phyloP scores from a whole-genome alignment of 2,888 invertebrate species.

The Pterostichus madidus region DNA sequence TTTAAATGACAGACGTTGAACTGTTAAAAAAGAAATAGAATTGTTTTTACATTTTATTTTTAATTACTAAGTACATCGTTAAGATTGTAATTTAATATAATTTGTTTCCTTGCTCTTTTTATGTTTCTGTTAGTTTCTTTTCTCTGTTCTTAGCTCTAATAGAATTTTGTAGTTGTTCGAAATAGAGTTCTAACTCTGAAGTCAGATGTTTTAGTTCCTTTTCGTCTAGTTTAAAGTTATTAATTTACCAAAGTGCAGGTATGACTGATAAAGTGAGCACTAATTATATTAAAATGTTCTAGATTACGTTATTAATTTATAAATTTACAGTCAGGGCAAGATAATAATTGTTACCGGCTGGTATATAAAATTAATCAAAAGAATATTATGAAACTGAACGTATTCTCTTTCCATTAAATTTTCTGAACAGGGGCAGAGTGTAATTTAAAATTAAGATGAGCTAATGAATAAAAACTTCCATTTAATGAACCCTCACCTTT shows the following conservation, averaged over 20 bases:
- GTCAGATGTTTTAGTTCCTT: not conserved
- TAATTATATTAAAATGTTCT: not conserved
- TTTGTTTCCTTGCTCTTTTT: not conserved
- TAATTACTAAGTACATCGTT: conserved; percentile 10
- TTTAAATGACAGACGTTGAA: no score
- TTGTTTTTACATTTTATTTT: conserved; percentile 1
- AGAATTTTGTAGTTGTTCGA: not conserved
- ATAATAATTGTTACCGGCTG: conserved; percentile 11
- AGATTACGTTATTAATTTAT: not conserved
- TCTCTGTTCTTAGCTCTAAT: not conserved
- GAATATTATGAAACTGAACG: conserved; percentile 18
- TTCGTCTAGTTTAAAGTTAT: not conserved
- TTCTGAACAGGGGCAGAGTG: conserved; percentile 15
- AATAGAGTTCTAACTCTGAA: not conserved
- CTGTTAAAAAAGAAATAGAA: not conserved
- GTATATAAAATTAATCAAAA: conserved; percentile 32
- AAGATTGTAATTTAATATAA: conserved; percentile 22
- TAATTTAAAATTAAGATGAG: conserved; percentile 50
- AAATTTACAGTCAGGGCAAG: not conserved
- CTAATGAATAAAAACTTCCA: conserved; percentile 51
- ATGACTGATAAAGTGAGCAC: not conserved
- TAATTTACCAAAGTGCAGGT: not conserved
- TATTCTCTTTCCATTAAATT: conserved; percentile 34
- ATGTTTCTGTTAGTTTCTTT: not conserved
- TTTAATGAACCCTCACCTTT: conserved; percentile 57